These are phyloP conservation scores for Sinocyclocheilus rhinocerous DNA, from an alignment of 2,113 vertebrate genomes.

Conservation along the genomic window DNA sequence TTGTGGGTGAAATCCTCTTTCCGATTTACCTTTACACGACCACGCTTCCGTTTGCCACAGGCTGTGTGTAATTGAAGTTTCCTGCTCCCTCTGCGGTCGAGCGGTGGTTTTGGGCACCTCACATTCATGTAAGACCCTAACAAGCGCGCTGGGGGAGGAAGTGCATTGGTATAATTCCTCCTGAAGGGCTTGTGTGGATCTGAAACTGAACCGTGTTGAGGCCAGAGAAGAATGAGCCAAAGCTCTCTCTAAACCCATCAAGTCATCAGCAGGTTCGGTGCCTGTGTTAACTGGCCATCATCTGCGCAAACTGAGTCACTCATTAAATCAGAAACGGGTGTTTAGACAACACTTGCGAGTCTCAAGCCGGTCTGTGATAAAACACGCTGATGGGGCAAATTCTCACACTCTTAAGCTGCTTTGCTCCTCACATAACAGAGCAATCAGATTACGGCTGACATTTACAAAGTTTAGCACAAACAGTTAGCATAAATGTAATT, in stretches of 20 bases:
- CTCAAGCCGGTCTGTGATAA: background rate
- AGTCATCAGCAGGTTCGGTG: background rate
- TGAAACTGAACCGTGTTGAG: background rate
- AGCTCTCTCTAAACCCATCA: constrained; percentile 22
- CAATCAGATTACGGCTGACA: constrained; percentile 7
- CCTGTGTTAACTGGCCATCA: background rate
- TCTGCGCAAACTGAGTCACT: background rate
- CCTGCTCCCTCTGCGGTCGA: background rate
- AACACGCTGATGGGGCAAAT: constrained; percentile 15
- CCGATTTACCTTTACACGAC: constrained; percentile 5
- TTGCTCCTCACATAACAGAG: constrained; percentile 24
- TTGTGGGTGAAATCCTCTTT: background rate
- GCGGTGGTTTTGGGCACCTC: background rate
- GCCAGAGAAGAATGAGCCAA: background rate
- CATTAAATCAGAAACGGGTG: background rate
- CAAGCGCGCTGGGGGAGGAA: background rate
- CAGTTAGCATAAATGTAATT: background rate
- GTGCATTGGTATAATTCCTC: background rate
- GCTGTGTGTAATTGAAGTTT: background rate
- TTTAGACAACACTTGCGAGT: background rate
- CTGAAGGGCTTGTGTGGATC: background rate
- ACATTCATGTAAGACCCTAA: background rate
- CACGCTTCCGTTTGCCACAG: background rate
- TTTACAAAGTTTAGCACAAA: constrained; percentile 27
- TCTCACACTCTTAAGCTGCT: constrained; percentile 39